Percentiles rank a stretch among this genome's conserved stretches.
phyloP scores from a whole-genome alignment of 2,113 vertebrate genomes.

The Pogonocichla stellata region DNA sequence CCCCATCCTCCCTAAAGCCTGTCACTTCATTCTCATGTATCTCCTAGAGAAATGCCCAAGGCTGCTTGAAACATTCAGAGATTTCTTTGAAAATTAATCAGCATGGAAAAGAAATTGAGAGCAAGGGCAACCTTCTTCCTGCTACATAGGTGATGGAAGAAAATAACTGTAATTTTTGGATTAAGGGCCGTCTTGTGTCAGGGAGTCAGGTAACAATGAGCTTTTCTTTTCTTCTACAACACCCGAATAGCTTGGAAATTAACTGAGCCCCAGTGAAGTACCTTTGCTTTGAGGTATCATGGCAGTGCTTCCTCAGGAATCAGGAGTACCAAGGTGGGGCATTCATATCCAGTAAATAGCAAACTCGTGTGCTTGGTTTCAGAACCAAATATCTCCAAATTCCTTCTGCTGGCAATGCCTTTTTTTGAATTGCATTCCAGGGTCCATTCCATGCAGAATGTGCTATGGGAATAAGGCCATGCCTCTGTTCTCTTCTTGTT shows the following conservation, averaged over 20 bases:
- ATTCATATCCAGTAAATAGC: neutral
- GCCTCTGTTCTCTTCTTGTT: neutral
- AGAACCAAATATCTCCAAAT: neutral
- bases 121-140: neutral
- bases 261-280: neutral
- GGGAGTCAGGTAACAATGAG: neutral
- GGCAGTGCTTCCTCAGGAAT: neutral
- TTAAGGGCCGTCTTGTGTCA: neutral
- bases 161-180: neutral
- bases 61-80: neutral
- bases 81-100: constrained; percentile 25
- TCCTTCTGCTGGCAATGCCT: neutral
- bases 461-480: neutral
- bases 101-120: neutral
- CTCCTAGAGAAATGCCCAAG: neutral
- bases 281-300: fast-evolving
- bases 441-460: neutral
- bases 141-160: neutral
- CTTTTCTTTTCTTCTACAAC: neutral
- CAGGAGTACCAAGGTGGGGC: neutral
- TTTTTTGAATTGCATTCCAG: neutral
- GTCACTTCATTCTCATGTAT: neutral
- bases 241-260: neutral
- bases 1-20: neutral
- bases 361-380: neutral